These are phyloP conservation scores for Murina feae DNA, from an alignment of 2,113 vertebrate genomes.

Conservation along the genomic window DNA sequence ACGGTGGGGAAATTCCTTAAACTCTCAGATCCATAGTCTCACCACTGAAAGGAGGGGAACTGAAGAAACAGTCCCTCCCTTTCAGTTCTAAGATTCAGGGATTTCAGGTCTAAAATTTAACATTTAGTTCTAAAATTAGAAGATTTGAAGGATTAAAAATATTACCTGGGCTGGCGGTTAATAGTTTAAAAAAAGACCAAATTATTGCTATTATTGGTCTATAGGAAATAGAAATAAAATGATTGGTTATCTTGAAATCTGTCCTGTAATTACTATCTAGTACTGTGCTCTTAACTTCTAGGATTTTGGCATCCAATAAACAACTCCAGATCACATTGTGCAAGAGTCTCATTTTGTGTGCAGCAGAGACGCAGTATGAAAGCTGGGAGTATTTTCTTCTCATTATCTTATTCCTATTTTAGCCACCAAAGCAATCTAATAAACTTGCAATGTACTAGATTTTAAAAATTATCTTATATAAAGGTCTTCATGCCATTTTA, in stretches of 20 bases:
- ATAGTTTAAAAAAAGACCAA: neutral
- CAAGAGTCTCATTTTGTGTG: neutral
- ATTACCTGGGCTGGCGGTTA: neutral
- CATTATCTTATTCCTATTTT: slow-evolving; percentile 35
- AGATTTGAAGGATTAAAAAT: neutral
- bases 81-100: neutral
- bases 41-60: neutral
- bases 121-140: neutral
- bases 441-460: neutral
- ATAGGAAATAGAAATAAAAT: neutral
- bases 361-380: neutral
- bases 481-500: neutral
- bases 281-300: neutral
- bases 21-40: neutral
- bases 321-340: neutral
- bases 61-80: neutral
- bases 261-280: neutral
- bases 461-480: slow-evolving; percentile 19
- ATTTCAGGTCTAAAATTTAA: neutral
- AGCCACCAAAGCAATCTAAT: slow-evolving; percentile 1
- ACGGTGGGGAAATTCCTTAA: neutral
- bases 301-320: neutral
- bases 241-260: slow-evolving; percentile 1
- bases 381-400: neutral
- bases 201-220: neutral